These are phyloP conservation scores for Thunnus thynnus DNA, from an alignment of 2,113 vertebrate species.

Conservation along the genomic window DNA sequence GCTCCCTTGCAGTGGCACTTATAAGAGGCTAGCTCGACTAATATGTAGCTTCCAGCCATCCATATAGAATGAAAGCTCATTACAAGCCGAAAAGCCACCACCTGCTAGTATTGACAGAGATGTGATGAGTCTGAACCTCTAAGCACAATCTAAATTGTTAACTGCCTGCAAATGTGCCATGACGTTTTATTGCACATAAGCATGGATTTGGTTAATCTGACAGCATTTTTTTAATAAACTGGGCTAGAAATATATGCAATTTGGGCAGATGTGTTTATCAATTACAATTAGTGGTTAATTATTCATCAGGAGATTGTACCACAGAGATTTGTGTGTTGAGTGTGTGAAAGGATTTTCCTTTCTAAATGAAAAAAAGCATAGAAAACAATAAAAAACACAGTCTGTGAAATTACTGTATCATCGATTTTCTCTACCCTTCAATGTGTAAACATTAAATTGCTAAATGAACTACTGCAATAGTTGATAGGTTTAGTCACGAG, in stretches of 20 bases:
- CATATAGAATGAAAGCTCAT: conserved; percentile 25
- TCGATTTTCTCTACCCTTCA: conserved; percentile 27
- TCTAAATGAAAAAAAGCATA: not conserved
- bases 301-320: conserved; percentile 15
- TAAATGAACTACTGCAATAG: conserved; percentile 37
- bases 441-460: conserved; percentile 29
- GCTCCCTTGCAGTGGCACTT: conserved; percentile 20
- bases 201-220: conserved; percentile 27
- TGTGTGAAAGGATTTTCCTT: conserved; percentile 30
- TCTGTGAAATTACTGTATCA: conserved; percentile 34
- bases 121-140: conserved; percentile 32
- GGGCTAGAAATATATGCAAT: conserved; percentile 34
- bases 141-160: conserved; percentile 35
- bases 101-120: conserved; percentile 49
- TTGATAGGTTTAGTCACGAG: conserved; percentile 39
- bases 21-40: conserved; percentile 8
- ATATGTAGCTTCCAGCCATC: conserved; percentile 39
- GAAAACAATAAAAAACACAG: conserved; percentile 1
- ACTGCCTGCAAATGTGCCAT: conserved; percentile 46
- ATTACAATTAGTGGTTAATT: conserved; percentile 42
- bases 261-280: conserved; percentile 41
- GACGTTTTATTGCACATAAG: conserved; percentile 41
- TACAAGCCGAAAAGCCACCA: conserved; percentile 43
- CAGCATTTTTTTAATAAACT: conserved; percentile 11
- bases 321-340: not conserved